Evolutionary conservation across 2,888 invertebrate genomes (phyloP).

Genomic region (Seira musarum): DNA sequence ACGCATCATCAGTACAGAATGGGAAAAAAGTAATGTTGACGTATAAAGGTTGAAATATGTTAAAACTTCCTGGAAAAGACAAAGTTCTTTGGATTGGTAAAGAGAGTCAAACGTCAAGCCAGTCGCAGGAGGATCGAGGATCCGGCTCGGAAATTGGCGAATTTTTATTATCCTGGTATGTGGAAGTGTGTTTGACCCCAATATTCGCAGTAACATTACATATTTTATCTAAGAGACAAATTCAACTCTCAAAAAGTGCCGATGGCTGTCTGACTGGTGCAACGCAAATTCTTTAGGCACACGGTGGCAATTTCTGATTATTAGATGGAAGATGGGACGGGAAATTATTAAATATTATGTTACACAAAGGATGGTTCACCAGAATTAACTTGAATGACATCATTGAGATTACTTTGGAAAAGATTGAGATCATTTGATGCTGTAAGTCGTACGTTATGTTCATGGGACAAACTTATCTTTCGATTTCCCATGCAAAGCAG

Average conservation of each 20-base stretch:
- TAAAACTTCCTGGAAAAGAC: too few species aligned
- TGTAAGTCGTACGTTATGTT: neutral
- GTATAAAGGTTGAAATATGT: too few species aligned
- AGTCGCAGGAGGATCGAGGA: too few species aligned
- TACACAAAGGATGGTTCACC: neutral
- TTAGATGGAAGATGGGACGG: neutral
- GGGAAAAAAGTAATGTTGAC: too few species aligned
- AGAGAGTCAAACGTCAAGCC: too few species aligned
- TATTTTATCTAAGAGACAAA: neutral
- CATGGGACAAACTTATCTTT: neutral
- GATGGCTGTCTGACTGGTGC: neutral
- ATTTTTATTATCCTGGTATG: neutral
- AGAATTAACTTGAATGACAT: neutral
- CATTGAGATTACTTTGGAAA: neutral
- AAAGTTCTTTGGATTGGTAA: too few species aligned
- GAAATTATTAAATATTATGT: neutral
- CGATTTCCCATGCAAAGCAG: neutral
- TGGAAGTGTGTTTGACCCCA: neutral
- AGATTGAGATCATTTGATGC: too few species aligned
- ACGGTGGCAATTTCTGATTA: too few species aligned
- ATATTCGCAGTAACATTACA: conserved; percentile 12
- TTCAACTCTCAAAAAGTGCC: neutral
- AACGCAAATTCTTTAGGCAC: too few species aligned
- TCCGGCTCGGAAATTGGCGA: too few species aligned
- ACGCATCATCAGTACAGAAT: too few species aligned